These are phyloP conservation scores for Hemitrygon akajei DNA, from an alignment of 2,797 vertebrate species.

Conservation along the genomic window DNA sequence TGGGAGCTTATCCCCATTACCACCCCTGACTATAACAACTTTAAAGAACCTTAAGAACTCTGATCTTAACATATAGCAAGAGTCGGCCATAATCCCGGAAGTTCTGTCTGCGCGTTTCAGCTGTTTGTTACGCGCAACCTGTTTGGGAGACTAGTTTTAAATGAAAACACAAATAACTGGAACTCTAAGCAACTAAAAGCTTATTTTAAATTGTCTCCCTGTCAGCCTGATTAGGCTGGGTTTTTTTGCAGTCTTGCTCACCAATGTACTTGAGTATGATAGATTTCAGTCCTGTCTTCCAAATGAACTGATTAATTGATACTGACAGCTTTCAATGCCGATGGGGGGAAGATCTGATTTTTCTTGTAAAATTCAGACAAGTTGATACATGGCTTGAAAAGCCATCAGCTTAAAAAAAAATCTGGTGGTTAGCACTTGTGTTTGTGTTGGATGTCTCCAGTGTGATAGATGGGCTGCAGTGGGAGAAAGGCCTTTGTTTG, in stretches of 20 bases:
- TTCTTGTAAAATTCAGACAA: neutral
- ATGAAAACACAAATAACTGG: neutral
- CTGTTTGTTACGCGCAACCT: neutral
- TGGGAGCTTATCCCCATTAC: no score
- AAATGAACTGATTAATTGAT: constrained; percentile 8
- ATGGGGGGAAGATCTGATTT: neutral
- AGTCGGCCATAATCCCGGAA: neutral
- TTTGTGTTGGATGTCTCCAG: constrained; percentile 2
- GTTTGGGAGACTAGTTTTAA: neutral
- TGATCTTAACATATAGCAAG: neutral
- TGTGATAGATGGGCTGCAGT: neutral
- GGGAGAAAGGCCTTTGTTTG: neutral
- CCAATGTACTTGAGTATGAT: neutral
- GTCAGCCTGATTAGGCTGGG: neutral
- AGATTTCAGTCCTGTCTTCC: neutral
- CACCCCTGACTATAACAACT: no score
- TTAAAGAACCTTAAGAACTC: neutral
- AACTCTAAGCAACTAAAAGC: neutral
- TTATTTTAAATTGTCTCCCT: neutral
- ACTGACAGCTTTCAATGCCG: neutral
- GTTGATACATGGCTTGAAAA: neutral
- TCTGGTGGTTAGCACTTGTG: neutral
- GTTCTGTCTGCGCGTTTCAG: neutral
- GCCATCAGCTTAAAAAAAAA: neutral
- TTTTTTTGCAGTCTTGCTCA: neutral